A percentile compares a stretch with the other conserved stretches of the same genome.
These are phyloP conservation scores for Nineta flava DNA, from an alignment of 2,888 invertebrate species.

Conservation along the genomic window DNA sequence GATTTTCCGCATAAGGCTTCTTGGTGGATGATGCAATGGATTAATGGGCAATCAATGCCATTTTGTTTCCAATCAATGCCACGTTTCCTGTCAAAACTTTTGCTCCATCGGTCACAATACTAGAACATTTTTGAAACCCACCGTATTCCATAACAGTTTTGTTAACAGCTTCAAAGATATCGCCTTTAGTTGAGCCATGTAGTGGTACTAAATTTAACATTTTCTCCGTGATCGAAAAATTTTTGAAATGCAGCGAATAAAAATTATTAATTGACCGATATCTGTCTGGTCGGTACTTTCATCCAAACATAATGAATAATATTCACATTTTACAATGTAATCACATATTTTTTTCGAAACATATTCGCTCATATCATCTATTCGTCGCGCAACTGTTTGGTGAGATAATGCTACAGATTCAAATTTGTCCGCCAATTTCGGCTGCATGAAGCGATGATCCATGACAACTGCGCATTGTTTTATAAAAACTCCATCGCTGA, in stretches of 20 bases:
- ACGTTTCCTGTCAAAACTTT: conserved; percentile 11
- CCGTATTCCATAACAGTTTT: neutral
- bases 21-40: conserved; percentile 11
- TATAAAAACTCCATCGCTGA: too few relatives aligned
- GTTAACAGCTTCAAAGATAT: neutral
- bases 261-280: neutral
- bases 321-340: too few relatives aligned
- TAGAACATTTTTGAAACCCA: neutral
- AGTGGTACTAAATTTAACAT: neutral
- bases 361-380: too few relatives aligned
- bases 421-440: too few relatives aligned
- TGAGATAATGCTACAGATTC: too few relatives aligned
- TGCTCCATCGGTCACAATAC: conserved; percentile 11
- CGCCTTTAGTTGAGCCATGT: conserved; percentile 1
- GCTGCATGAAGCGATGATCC: too few relatives aligned
- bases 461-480: too few relatives aligned
- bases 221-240: neutral
- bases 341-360: too few relatives aligned
- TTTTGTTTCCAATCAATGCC: conserved; percentile 6
- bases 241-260: conserved; percentile 1
- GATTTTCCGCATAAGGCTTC: neutral
- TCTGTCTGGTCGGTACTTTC: conserved; percentile 2
- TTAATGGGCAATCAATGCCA: conserved; percentile 10
- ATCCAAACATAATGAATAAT: too few relatives aligned
- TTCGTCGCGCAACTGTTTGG: too few relatives aligned